Evolutionary conservation across 2,797 vertebrate genomes (phyloP), one percentile per base, ranked within the genome.

Genomic region (Petrocephalus schoutedeni): DNA sequence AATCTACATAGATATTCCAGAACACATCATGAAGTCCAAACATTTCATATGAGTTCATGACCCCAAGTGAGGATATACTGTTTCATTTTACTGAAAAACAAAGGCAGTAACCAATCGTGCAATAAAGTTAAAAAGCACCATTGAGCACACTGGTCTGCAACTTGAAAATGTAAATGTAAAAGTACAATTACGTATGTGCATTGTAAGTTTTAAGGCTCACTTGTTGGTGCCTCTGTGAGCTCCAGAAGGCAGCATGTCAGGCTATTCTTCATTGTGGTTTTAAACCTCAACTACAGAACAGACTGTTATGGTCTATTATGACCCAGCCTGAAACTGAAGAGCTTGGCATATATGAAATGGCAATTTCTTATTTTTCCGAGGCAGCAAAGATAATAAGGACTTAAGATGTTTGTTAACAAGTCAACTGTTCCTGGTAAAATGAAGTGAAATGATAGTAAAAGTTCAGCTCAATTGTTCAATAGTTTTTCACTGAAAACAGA

Each of bases 391-490:
- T 54, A 32, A 56, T 32, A 85, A 28, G 56, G 23, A 23, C 23
- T 53, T 57, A 54, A 57, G 28, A 57, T 54, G 83, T 85, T 80
- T 54, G 53, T 57, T 80, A 57, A 56, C 51, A 28, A 57, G 53
- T 21, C 53, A 56, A 57, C 10, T 85, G 23, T 32, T 28, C 51
- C 23, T 85, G 12, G 51, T 85, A 85, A 28, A 56, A 56, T 16
- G 21, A 32, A 85, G 19, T 54, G 53, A 85, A 57, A 56, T 51
- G 0, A 54, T 74, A 45, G 67, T 45, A 67, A 23, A 23, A 51
- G 23, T 53, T 53, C n/a, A 28, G 59, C 32, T 71, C 41, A 87
- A 45, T 53, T 87, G 88, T 87, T 83, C 89, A 89, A 89, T 89
- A 58, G 86, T 74, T 85, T 87, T 85, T 82, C 87, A 90, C 23